Evolutionary conservation across 2,797 vertebrate genomes (phyloP), one percentile per base, ranked within the genome.

Genomic region (Hyperoplus lanceolatus): DNA sequence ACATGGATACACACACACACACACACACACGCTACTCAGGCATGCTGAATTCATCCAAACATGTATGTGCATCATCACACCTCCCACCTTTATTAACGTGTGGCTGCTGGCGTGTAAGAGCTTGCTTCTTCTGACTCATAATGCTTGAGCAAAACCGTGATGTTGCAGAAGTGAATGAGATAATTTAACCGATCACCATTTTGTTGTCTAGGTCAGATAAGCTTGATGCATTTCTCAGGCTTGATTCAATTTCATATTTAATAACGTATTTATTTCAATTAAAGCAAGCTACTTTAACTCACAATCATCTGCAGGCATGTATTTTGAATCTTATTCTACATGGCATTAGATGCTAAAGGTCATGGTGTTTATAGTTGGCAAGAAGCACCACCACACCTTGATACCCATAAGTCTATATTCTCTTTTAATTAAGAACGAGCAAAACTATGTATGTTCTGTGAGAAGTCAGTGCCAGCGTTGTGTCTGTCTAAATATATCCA

Each of bases 51-150:
- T 82, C 79, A 63, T 72, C 70, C 42, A 59, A 80, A 79, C 85
- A 83, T 67, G 63, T 73, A 74, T 7, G 66, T 58, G 81, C 86
- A 72, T 78, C 76, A 12, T 61, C 75, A 43, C 73, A 65, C 74
- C 61, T 80, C 82, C 80, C 90, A 77, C 86, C 82, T 75, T 85
- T 72, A 11, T 39, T 59, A 29, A 29, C 29, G 29, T 29, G 29
- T 29, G 29, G 74, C 4, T 62, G 64, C 75, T 46, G 89, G 64
- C 89, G 42, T 90, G 91, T 82, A 73, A 48, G 65, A 82, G 76
- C 89, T 85, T 87, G 88, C 81, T 90, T 87, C 70, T 42, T 87
- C 70, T 41, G 73, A 62, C 38, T 84, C 70, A 59, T 58, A 65
- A 84, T 59, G 68, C 77, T 60, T 76, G 79, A 84, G 54, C 67